Evolutionary conservation across 2,888 invertebrate species (phyloP), one percentile per base, ranked within the genome.

Genomic region (Calameuta idolon): DNA sequence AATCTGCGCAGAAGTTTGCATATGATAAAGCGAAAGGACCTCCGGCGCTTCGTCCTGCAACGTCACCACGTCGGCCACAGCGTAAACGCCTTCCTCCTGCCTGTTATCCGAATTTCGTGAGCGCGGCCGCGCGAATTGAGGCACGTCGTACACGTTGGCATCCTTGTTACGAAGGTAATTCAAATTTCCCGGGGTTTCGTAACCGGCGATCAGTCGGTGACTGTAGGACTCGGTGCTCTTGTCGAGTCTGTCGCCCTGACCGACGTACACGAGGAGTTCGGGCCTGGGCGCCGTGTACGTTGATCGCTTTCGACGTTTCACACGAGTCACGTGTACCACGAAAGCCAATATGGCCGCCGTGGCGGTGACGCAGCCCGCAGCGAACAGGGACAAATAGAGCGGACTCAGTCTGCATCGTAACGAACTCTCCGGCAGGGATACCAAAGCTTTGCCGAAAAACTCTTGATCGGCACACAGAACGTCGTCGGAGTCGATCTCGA

Each of bases 261-360:
- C 91, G 1, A 91, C 91, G 87, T 91, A 91, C 74, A 91, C 91
- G 74, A 91, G 86, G 12, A 91, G 85, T 73, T 91, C 91, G 12
- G 91, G 91, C 3, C 91, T 85, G 0, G 90, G 89, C 1, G 89
- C 88, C 9, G 89, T 82, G 80, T 90, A 90, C 0, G 89, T 83
- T 34, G 89, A 84, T 9, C 88, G 84, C 77, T 91, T 91, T 83
- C 89, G 88, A 80, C 90, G 84, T 77, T 89, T 89, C 2, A 86
- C 84, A 4, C 90, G 82, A 0, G 91, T 89, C 11, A 91, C 85
- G 79, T 89, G 89, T 1, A 90, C 90, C 76, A 92, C 90, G 40
- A 92, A 81, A 0, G 88, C 87, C 73, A 92, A 85, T 23, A 92
- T 89, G 12, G 86, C 84, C 3, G 87, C 89, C 0, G 90, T 90